Conservation (phyloP, 2,888 invertebrate genomes). For the Drosophila subsilvestris region DNA sequence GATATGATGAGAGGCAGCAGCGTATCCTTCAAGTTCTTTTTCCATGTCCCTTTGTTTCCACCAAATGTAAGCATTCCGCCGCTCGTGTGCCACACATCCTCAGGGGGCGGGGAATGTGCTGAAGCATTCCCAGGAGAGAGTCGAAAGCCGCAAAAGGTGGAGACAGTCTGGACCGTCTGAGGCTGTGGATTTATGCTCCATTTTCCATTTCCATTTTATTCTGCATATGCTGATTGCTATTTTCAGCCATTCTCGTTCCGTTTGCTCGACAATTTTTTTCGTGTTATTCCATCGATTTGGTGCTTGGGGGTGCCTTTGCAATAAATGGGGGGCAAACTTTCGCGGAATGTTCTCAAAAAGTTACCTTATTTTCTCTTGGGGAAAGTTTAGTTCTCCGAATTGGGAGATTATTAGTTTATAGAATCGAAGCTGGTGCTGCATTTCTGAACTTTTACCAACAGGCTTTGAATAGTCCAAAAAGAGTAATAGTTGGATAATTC, state of each 20-base stretch:
- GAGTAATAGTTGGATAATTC: background rate
- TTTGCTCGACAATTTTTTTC: constrained; percentile 35
- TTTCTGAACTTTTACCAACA: background rate
- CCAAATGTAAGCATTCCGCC: background rate
- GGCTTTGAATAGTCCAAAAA: background rate
- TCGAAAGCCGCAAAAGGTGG: constrained; percentile 40
- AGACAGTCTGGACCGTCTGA: constrained; percentile 8
- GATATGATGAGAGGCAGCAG: constrained; percentile 42
- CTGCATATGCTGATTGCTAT: constrained; percentile 74
- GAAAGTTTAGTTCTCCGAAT: constrained; percentile 1
- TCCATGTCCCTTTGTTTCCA: constrained; percentile 33
- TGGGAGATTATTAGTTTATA: background rate
- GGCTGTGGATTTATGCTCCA: constrained; percentile 52
- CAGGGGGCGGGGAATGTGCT: constrained; percentile 50
- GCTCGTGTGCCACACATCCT: constrained; percentile 2
- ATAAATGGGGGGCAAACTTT: constrained; percentile 22
- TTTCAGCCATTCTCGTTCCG: constrained; percentile 28
- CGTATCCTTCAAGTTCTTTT: constrained; percentile 41
- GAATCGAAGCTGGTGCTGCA: background rate
- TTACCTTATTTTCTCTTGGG: background rate
- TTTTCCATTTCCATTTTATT: constrained; percentile 53
- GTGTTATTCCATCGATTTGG: constrained; percentile 42
- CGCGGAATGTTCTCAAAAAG: background rate
- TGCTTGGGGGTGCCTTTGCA: constrained; percentile 2
- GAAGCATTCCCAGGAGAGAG: constrained; percentile 53